phyloP scores from a whole-genome alignment of 2,797 vertebrate species.

The Amblyraja radiata region DNA sequence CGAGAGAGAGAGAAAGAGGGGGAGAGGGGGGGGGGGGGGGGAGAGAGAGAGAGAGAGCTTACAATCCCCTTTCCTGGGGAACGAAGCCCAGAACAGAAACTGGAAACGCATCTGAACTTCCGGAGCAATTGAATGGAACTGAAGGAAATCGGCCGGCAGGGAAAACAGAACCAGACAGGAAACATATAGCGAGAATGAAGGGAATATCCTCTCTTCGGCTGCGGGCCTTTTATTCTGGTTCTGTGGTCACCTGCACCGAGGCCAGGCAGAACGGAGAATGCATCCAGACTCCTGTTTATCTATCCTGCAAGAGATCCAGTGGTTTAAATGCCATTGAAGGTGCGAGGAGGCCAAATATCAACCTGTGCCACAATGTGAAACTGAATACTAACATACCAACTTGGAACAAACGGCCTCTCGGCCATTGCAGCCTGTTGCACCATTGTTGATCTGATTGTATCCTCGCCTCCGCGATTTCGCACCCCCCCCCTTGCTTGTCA shows the following conservation, averaged over 20 bases:
- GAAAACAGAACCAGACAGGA: neutral
- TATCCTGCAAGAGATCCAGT: too few relatives aligned
- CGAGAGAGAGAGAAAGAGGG: too few relatives aligned
- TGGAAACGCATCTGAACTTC: constrained; percentile 8
- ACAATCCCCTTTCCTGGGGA: neutral
- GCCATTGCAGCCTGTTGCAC: too few relatives aligned
- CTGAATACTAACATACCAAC: too few relatives aligned
- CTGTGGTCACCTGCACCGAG: neutral
- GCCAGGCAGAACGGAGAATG: neutral
- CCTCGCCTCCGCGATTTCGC: too few relatives aligned
- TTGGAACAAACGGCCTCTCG: too few relatives aligned
- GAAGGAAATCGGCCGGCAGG: neutral
- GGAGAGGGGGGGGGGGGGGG: too few relatives aligned
- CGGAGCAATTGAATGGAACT: neutral
- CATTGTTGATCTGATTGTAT: too few relatives aligned
- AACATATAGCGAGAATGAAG: neutral
- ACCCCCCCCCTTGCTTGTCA: too few relatives aligned
- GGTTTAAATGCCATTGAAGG: too few relatives aligned
- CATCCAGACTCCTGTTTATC: neutral
- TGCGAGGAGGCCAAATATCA: neutral
- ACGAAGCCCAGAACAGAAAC: constrained; percentile 13
- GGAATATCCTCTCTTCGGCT: neutral
- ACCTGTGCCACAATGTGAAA: neutral
- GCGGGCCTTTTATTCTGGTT: neutral
- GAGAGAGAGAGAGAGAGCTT: too few relatives aligned